A percentile compares a stretch with the other conserved stretches of the same genome.
These are phyloP conservation scores for Cynaeus angustus DNA, from an alignment of 2,888 invertebrate species.

Conservation along the genomic window DNA sequence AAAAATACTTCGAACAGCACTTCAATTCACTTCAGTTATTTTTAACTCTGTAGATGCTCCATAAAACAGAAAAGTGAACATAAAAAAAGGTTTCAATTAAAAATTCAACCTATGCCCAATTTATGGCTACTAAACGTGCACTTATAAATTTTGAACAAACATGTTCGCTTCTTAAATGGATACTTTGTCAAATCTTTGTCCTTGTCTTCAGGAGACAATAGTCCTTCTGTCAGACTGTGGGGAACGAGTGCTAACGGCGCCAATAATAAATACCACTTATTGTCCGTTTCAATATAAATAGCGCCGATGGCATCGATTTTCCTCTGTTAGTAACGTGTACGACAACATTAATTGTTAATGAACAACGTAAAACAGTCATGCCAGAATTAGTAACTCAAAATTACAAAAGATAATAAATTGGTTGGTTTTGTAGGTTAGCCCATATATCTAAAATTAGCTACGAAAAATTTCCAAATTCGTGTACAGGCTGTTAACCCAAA, in stretches of 20 bases:
- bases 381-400: not conserved
- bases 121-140: no score
- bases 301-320: not conserved
- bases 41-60: no score
- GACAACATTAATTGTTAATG: not conserved
- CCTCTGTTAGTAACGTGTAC: not conserved
- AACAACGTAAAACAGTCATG: not conserved
- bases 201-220: slow-evolving; percentile 2
- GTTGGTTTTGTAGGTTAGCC: not conserved
- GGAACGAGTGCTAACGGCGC: not conserved
- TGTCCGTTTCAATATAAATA: not conserved
- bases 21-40: no score
- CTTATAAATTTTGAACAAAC: no score
- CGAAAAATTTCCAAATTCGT: slow-evolving; percentile 5
- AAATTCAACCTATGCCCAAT: no score
- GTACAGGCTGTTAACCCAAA: not conserved
- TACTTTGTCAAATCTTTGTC: not conserved
- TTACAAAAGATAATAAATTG: not conserved
- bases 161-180: not conserved
- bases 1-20: no score
- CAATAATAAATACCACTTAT: not conserved
- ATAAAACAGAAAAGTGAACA: no score
- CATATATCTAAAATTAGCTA: slow-evolving; percentile 4
- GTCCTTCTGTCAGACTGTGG: not conserved
- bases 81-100: no score